Evolutionary conservation across 2,888 invertebrate genomes (phyloP).

Genomic region (Pandemis heparana): DNA sequence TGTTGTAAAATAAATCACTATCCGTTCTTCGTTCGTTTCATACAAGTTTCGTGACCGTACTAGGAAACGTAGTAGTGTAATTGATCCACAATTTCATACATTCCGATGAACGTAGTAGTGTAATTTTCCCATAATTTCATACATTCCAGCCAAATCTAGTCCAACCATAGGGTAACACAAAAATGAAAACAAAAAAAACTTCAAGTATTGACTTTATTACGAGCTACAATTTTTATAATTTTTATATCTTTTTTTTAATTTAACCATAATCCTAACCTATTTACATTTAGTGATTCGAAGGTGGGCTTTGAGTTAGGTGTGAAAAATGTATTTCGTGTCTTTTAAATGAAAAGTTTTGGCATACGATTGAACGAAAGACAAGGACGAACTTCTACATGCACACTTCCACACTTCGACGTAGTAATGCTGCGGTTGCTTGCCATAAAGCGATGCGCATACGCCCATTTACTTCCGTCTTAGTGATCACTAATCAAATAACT

Average conservation of each 20-base stretch:
- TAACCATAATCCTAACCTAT: slow-evolving; percentile 29
- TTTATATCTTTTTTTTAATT: slow-evolving; percentile 34
- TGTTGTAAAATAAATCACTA: no score
- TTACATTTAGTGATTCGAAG: slow-evolving; percentile 39
- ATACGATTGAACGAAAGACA: slow-evolving; percentile 14
- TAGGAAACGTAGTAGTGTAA: no score
- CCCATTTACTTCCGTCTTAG: no score
- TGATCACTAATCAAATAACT: neutral
- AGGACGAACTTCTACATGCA: neutral
- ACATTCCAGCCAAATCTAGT: no score
- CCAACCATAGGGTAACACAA: neutral
- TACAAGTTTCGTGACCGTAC: no score
- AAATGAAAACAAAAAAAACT: neutral
- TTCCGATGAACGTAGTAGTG: no score
- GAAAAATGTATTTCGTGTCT: slow-evolving; percentile 34
- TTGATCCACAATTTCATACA: no score
- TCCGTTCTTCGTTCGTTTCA: no score
- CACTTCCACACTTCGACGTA: neutral
- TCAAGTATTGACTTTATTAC: slow-evolving; percentile 27
- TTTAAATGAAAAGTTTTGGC: slow-evolving; percentile 14
- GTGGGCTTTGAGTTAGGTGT: slow-evolving; percentile 35
- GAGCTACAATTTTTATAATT: slow-evolving; percentile 37
- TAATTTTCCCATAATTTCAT: no score
- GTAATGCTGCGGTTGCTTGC: no score
- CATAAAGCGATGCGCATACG: no score